Percentiles rank a stretch among this genome's conserved stretches.
These are phyloP conservation scores for Atherinosoma microstoma DNA, from an alignment of 2,797 vertebrate genomes.

Conservation along the genomic window DNA sequence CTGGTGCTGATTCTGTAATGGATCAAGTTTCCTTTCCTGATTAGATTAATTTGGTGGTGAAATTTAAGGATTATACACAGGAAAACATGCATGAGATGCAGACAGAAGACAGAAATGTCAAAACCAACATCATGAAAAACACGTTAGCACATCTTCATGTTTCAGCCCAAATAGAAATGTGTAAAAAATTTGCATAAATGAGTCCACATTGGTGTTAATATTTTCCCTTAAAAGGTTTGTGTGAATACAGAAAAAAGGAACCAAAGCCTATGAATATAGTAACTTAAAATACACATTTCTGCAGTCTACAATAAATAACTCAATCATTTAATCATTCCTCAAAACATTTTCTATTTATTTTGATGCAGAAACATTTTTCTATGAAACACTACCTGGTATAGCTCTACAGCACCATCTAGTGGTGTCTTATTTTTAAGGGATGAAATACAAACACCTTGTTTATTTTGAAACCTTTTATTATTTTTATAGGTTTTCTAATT, in stretches of 20 bases:
- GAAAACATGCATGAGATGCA: not conserved
- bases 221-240: not conserved
- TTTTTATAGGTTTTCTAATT: constrained; percentile 61
- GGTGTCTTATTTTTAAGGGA: constrained; percentile 11
- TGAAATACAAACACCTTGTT: not conserved
- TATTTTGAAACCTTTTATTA: constrained; percentile 59
- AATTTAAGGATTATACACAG: constrained; percentile 5
- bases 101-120: not conserved
- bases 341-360: not conserved
- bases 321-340: not conserved
- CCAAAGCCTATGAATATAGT: not conserved
- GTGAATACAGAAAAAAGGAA: not conserved
- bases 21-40: constrained; percentile 5
- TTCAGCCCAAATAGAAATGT: not conserved
- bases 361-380: not conserved
- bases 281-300: not conserved
- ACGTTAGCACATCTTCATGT: not conserved
- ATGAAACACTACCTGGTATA: not conserved
- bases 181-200: not conserved
- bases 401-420: constrained; percentile 59
- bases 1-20: not conserved
- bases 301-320: not conserved
- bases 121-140: not conserved
- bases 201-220: not conserved
- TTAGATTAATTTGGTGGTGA: constrained; percentile 13